A percentile compares a stretch with the other conserved stretches of the same genome.
These are phyloP conservation scores for Psittacula echo DNA, from an alignment of 2,797 vertebrate species.

Conservation along the genomic window DNA sequence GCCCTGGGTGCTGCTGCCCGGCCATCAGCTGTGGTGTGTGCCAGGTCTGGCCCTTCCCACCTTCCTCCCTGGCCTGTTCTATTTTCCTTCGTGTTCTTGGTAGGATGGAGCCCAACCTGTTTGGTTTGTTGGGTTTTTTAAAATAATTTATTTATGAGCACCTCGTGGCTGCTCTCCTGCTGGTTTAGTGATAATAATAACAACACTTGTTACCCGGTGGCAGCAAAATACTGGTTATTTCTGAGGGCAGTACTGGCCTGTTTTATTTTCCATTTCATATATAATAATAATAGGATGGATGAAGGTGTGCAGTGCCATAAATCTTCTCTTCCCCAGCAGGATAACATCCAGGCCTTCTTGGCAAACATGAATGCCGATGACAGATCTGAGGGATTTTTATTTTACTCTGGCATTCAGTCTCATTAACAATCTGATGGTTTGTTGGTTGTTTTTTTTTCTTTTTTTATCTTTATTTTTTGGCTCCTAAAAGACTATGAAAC, in stretches of 20 bases:
- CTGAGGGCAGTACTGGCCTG: not conserved
- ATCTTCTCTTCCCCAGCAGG: conserved; percentile 32
- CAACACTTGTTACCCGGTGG: conserved; percentile 7
- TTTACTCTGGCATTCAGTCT: conserved; percentile 51
- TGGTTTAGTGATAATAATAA: conserved; percentile 30
- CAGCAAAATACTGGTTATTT: conserved; percentile 55
- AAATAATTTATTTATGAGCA: conserved; percentile 17
- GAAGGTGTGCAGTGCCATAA: conserved; percentile 12
- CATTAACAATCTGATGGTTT: conserved; percentile 50
- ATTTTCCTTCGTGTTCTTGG: not conserved
- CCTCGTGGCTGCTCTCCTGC: not conserved
- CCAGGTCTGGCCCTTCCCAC: not conserved
- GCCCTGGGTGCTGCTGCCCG: accelerated
- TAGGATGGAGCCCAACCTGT: not conserved
- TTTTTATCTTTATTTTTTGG: not conserved
- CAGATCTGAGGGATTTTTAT: conserved; percentile 52
- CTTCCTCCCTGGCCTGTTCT: not conserved
- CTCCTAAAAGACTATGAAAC: not conserved
- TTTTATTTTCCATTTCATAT: conserved; percentile 55
- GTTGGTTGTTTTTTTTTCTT: accelerated
- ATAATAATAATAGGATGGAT: conserved; percentile 30
- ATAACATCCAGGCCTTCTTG: conserved; percentile 60
- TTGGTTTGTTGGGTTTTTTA: not conserved
- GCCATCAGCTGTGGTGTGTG: accelerated
- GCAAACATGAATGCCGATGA: conserved; percentile 16